Evolutionary conservation across 2,888 invertebrate genomes (phyloP).

Genomic region (Drosophila emarginata): DNA sequence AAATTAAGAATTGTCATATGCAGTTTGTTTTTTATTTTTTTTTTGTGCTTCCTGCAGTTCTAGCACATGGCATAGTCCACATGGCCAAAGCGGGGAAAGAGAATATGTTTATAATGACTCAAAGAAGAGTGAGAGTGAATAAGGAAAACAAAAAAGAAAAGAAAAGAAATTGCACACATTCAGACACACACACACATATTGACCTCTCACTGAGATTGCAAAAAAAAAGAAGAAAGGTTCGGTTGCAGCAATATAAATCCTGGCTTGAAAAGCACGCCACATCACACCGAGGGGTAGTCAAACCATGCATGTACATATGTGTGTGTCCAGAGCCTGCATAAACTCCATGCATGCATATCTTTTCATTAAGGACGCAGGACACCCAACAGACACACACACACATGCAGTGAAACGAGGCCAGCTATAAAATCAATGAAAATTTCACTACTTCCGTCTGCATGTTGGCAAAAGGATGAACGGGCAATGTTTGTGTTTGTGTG

Average conservation of each 20-base stretch:
- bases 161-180: slow-evolving; percentile 25
- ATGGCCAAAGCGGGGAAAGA: slow-evolving; percentile 36
- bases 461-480: slow-evolving; percentile 17
- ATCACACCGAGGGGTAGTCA: slow-evolving; percentile 29
- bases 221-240: slow-evolving; percentile 21
- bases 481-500: slow-evolving; percentile 2
- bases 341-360: slow-evolving; percentile 45
- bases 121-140: slow-evolving; percentile 73
- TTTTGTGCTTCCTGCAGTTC: slow-evolving; percentile 39
- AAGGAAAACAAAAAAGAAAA: slow-evolving; percentile 9
- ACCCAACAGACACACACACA: slow-evolving; percentile 55
- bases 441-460: slow-evolving; percentile 68
- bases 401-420: slow-evolving; percentile 43
- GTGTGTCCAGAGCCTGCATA: slow-evolving; percentile 18
- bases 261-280: slow-evolving; percentile 54
- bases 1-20: background rate
- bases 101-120: slow-evolving; percentile 48
- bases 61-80: slow-evolving; percentile 8
- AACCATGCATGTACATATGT: slow-evolving; percentile 5
- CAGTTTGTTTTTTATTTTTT: slow-evolving; percentile 4
- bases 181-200: slow-evolving; percentile 19
- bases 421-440: slow-evolving; percentile 72
- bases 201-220: slow-evolving; percentile 6
- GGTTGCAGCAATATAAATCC: slow-evolving; percentile 64
- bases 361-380: slow-evolving; percentile 56